Evolutionary conservation across 2,888 invertebrate genomes (phyloP), one percentile per base, ranked within the genome.

Genomic region (Brachypterus glaber): DNA sequence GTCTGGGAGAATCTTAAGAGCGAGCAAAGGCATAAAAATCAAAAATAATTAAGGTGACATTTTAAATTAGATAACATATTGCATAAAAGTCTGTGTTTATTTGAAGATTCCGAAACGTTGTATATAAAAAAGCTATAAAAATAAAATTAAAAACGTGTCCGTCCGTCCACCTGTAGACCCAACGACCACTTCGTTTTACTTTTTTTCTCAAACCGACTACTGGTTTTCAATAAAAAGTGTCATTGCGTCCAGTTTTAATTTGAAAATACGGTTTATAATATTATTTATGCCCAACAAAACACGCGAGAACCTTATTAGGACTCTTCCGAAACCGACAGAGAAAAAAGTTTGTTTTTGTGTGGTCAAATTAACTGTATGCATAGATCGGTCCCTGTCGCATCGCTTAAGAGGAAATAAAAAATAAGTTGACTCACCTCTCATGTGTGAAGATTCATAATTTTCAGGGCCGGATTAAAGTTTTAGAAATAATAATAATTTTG

Each of bases 221-320:
- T 64, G 64, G 64, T 64, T 64, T 64, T 63, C 57, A 59, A 60
- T 62, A 60, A 63, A 61, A 62, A 59, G 58, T 53, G 59, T 59
- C 58, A 57, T 56, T 59, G 58, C 58, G 58, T 60, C 60, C 53
- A 52, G 55, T 21, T 59, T 60, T 62, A 64, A 63, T 63, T 63
- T 63, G 61, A 63, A 63, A 62, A 63, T 60, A 59, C 60, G 60
- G 56, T 59, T 53, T 58, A 56, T 55, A 52, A 50, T 48, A 34
- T 49, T 54, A 46, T 41, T 50, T 50, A 21, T 21, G 9, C 5
- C 21, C 9, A 21, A 21, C 21, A n/a, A n/a, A n/a, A n/a, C n/a
- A n/a, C n/a, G n/a, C n/a, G n/a, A n/a, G n/a, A n/a, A n/a, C n/a
- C n/a, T n/a, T n/a, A n/a, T n/a, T n/a, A n/a, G n/a, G n/a, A n/a